Conservation (phyloP, 2,888 invertebrate genomes). For the Oligia strigilis region DNA sequence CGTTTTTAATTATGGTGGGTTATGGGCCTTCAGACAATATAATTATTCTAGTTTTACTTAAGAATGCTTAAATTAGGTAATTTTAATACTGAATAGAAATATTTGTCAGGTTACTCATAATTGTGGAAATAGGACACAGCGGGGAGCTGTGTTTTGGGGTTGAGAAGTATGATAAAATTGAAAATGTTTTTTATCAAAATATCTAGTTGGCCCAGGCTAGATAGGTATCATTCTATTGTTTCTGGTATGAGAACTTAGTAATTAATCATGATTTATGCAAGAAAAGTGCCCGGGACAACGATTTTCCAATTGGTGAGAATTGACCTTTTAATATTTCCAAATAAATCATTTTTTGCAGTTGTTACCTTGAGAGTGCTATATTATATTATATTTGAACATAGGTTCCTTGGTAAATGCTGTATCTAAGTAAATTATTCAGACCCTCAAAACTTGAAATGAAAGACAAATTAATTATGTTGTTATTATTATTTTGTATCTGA, state of each 20-base stretch:
- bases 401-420: not conserved
- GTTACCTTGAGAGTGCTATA: not conserved
- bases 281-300: no score
- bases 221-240: not conserved
- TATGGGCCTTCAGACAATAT: not conserved
- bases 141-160: not conserved
- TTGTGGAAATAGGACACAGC: not conserved
- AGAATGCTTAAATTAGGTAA: not conserved
- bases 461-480: not conserved
- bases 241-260: not conserved
- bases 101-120: not conserved
- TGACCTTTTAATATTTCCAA: not conserved
- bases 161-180: not conserved
- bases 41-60: no score
- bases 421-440: not conserved
- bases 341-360: no score
- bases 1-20: not conserved
- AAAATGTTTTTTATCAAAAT: not conserved
- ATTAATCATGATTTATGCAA: not conserved
- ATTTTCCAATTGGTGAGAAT: not conserved
- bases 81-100: not conserved
- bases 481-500: not conserved
- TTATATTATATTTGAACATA: conserved; percentile 5
- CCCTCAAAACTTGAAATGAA: not conserved
- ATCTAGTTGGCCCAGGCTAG: not conserved